Evolutionary conservation across 37 sponge, comb jelly and placozoan species (phyloP), one percentile per base, ranked within the genome.

Genomic region (Geodia barretti): DNA sequence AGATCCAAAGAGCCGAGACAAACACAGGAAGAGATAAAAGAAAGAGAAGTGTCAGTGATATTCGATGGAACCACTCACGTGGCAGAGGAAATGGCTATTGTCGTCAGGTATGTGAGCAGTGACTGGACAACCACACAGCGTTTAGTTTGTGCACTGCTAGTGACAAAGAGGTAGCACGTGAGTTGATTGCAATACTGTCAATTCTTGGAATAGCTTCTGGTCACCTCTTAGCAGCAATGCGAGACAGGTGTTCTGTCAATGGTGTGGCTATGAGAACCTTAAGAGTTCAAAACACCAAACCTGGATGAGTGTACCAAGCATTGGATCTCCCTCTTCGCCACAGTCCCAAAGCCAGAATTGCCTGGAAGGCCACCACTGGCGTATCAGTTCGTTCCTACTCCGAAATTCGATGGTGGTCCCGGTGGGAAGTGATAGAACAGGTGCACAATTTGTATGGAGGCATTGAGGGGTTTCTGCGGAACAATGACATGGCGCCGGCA

Each of bases 151-250:
- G 28, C 62, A 35, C 79, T 34, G 23, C 38, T 30, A 11, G 39
- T 78, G 29, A 19, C 79, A 14, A 78, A 78, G 68, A 78, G 47
- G 42, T 78, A 37, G 79, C 79, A 42, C 30, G 68, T 33, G 79
- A 67, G 68, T 14, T 78, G 67, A 78, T 67, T 78, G 30, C 25
- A 31, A 41, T 36, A 24, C 68, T 78, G n/a, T 63, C 64, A 20
- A 37, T 62, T 19, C 62, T 61, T 65, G 43, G 68, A 5, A 37
- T 78, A 24, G 24, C 68, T 3, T 36, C 66, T 25, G 68, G 62
- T 31, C 68, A 26, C 24, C 41, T 78, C n/a, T 17, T 77, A 31
- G 78, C 65, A 33, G 64, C 78, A 26, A 77, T 77, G 78, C 37
- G 66, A 23, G 78, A 77, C 41, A 20, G 78, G 25, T 60, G 33